phyloP scores from a whole-genome alignment of 2,113 vertebrate genomes.

The Felis catus region F.catus_Fca126_mat1.0 CM031420.1:66239001-66239500 shows the following conservation, averaged over 20 bases:
- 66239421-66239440: neutral
- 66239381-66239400: neutral
- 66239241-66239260: neutral
- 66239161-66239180: neutral
- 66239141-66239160: neutral
- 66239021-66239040: neutral
- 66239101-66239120: neutral
- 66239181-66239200: neutral
- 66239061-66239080: neutral
- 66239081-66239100: neutral
- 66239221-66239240: neutral
- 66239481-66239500: slow-evolving; percentile 25
- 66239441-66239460: too few species aligned
- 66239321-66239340: neutral
- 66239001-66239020: neutral
- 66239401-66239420: neutral
- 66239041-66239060: slow-evolving; percentile 33
- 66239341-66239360: neutral
- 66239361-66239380: neutral
- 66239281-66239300: neutral
- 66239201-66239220: neutral
- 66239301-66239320: neutral
- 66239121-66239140: neutral
- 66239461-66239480: neutral
- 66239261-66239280: neutral